Evolutionary conservation across 2,797 vertebrate species (phyloP).

Genomic region (Scolopax bukidnonensis): DNA sequence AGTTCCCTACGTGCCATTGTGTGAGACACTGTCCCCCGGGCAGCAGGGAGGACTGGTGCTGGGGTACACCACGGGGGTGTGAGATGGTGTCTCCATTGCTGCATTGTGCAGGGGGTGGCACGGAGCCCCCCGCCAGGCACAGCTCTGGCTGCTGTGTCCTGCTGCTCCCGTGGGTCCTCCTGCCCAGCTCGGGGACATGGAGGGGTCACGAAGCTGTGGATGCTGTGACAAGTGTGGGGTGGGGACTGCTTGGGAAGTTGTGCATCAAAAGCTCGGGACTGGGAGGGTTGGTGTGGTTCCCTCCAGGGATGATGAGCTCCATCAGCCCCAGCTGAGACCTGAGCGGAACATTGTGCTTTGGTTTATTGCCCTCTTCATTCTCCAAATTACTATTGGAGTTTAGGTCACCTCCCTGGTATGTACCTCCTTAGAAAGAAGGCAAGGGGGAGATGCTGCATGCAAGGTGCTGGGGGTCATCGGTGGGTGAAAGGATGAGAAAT

Average conservation of each 20-base stretch:
- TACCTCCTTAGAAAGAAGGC: not conserved
- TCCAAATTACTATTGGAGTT: not conserved
- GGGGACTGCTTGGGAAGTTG: not conserved
- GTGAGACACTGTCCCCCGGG: accelerated
- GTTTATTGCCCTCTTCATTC: not conserved
- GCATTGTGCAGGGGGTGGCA: not conserved
- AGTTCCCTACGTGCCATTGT: accelerated
- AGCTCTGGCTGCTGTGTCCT: accelerated
- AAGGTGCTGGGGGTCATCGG: not conserved
- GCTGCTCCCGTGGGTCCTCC: not conserved
- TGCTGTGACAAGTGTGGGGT: accelerated
- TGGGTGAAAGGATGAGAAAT: not conserved
- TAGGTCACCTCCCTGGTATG: not conserved
- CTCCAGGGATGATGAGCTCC: not conserved
- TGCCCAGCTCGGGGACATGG: accelerated
- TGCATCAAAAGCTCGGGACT: accelerated
- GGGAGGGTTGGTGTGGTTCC: accelerated
- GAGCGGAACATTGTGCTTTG: not conserved
- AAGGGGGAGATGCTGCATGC: not conserved
- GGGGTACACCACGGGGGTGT: accelerated
- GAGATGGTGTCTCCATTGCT: not conserved
- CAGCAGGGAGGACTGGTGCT: accelerated
- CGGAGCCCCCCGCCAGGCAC: not conserved
- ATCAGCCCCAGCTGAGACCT: too few relatives aligned
- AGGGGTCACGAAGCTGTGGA: accelerated